A percentile compares a stretch with the other conserved stretches of the same genome.
These are phyloP conservation scores for Leptinotarsa defecta DNA, from an alignment of 1,140 invertebrate genomes.

Conservation along the genomic window DNA sequence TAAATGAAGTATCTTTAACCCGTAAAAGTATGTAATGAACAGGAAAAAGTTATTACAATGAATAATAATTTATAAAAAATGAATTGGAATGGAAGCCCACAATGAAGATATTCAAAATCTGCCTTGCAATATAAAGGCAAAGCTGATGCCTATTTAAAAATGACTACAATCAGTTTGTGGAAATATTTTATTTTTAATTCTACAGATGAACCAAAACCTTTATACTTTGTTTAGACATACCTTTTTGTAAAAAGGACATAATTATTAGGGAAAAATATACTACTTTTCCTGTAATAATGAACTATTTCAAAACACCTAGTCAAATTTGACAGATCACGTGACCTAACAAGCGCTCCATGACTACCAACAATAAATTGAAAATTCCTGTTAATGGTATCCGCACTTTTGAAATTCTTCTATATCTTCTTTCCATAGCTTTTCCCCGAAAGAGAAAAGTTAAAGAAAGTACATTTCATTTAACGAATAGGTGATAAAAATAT, in stretches of 20 bases:
- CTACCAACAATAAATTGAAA: constrained; percentile 28
- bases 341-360: constrained; percentile 34
- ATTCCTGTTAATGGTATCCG: background rate
- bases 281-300: constrained; percentile 37
- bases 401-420: background rate
- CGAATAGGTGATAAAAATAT: background rate
- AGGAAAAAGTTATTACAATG: too few species aligned
- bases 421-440: background rate
- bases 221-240: constrained; percentile 28
- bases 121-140: background rate
- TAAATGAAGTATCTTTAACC: too few species aligned
- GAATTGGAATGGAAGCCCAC: background rate
- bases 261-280: constrained; percentile 24
- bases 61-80: too few species aligned
- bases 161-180: background rate
- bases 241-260: constrained; percentile 41
- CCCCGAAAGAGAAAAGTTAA: too few species aligned
- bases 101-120: background rate
- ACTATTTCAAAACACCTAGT: constrained; percentile 49
- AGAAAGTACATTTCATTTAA: too few species aligned
- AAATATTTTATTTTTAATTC: background rate
- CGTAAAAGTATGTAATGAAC: too few species aligned
- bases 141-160: constrained; percentile 16
- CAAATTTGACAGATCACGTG: constrained; percentile 47
- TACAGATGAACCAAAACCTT: background rate